Conservation (phyloP, 2,797 vertebrate genomes). For the Pampus argenteus region DNA sequence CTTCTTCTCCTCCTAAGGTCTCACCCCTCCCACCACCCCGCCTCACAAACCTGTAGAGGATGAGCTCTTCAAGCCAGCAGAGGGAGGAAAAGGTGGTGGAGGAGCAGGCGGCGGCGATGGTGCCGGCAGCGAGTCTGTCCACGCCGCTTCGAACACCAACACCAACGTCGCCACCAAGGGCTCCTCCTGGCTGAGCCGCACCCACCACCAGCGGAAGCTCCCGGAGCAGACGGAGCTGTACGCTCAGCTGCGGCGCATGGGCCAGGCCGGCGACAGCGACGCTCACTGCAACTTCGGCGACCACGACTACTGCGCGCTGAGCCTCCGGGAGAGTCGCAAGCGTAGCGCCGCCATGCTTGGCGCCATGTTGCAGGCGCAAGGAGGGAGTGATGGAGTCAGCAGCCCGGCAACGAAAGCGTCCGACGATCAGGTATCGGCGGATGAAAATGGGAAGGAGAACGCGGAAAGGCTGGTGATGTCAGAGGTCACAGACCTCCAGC, state of each 20-base stretch:
- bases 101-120: slow-evolving; percentile 50
- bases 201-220: slow-evolving; percentile 86
- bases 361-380: slow-evolving; percentile 55
- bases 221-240: slow-evolving; percentile 95
- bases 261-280: slow-evolving; percentile 67
- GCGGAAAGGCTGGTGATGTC: slow-evolving; percentile 25
- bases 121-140: slow-evolving; percentile 41
- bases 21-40: slow-evolving; percentile 97
- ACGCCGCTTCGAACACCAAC: slow-evolving; percentile 30
- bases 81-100: slow-evolving; percentile 81
- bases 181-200: slow-evolving; percentile 68
- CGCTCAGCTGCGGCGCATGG: slow-evolving; percentile 91
- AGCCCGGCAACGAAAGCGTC: slow-evolving; percentile 11
- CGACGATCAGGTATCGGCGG: slow-evolving; percentile 24
- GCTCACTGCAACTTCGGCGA: slow-evolving; percentile 90
- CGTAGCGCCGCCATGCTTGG: slow-evolving; percentile 70
- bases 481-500: slow-evolving; percentile 19
- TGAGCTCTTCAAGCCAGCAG: slow-evolving; percentile 93
- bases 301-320: slow-evolving; percentile 95
- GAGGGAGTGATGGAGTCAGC: slow-evolving; percentile 28
- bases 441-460: slow-evolving; percentile 32
- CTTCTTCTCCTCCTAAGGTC: slow-evolving; percentile 82
- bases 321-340: slow-evolving; percentile 80
- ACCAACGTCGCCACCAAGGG: slow-evolving; percentile 46
- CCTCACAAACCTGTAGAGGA: slow-evolving; percentile 96